A percentile compares a stretch with the other conserved stretches of the same genome.
These are phyloP conservation scores for Nasonia vitripennis DNA, from an alignment of 1,140 invertebrate genomes.

Conservation along the genomic window DNA sequence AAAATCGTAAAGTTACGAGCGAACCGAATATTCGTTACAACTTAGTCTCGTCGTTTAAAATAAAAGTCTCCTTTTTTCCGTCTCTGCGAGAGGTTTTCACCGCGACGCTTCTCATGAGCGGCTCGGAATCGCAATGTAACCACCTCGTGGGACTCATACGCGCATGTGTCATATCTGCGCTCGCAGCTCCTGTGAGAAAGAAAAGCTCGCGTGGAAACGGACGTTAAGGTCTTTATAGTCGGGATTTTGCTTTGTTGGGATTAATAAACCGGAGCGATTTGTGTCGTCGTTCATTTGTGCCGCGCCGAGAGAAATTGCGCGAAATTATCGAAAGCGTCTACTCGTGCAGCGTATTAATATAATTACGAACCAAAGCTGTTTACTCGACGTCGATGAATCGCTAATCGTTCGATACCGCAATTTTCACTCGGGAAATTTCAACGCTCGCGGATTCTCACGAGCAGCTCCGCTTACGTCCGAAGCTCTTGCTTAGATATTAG, in stretches of 20 bases:
- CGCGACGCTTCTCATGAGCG: constrained; percentile 30
- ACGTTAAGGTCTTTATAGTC: neutral
- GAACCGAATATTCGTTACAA: neutral
- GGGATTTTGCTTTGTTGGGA: neutral
- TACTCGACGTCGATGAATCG: no score
- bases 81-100: constrained; percentile 30
- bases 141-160: constrained; percentile 16
- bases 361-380: no score
- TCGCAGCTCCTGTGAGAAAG: neutral
- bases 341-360: no score
- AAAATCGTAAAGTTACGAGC: neutral
- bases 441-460: no score
- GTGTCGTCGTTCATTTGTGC: neutral
- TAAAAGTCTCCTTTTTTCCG: neutral
- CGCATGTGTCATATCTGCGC: constrained; percentile 3
- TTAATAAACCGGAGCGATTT: constrained; percentile 26
- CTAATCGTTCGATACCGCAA: no score
- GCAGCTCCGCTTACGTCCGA: no score
- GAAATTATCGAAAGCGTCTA: no score
- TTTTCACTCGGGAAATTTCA: neutral
- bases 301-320: neutral
- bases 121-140: no score
- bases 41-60: neutral
- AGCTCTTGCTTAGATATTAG: no score
- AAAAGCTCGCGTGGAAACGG: neutral